Evolutionary conservation across 2,113 vertebrate genomes (phyloP).

Genomic region (Petrocephalus microphthalmus): DNA sequence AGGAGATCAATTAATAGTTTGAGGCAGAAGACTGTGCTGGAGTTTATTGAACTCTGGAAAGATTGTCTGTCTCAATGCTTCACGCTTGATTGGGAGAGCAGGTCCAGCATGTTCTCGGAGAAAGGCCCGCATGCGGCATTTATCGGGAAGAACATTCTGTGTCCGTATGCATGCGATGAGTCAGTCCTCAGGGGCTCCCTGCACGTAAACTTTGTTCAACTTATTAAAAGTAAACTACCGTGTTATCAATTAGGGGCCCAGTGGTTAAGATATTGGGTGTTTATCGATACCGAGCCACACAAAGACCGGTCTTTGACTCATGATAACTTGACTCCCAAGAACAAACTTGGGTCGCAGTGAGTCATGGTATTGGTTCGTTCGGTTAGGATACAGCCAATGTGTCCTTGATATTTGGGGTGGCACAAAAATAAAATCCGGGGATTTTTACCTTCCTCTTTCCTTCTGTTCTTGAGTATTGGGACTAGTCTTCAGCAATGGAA

Average conservation of each 20-base stretch:
- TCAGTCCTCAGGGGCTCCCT: conserved; percentile 27
- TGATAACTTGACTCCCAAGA: background rate
- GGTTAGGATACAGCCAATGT: background rate
- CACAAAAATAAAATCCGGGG: background rate
- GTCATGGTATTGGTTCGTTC: background rate
- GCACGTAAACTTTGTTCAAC: conserved; percentile 21
- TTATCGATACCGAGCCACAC: too few relatives aligned
- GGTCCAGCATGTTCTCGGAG: conserved; percentile 51
- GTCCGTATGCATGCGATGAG: conserved; percentile 35
- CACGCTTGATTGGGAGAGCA: conserved; percentile 42
- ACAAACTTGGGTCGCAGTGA: background rate
- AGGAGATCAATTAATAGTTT: conserved; percentile 65
- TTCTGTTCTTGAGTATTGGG: background rate
- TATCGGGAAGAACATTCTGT: conserved; percentile 32
- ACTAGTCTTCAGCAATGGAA: background rate
- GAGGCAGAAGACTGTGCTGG: conserved; percentile 42
- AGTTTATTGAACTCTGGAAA: conserved; percentile 40
- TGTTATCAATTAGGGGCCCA: conserved; percentile 1
- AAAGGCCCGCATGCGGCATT: conserved; percentile 48
- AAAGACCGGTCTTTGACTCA: background rate
- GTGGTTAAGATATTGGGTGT: background rate
- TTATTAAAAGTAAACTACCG: conserved; percentile 15
- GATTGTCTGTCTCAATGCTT: conserved; percentile 57
- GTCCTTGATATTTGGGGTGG: background rate
- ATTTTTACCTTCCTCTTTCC: background rate